Evolutionary conservation across 2,113 vertebrate genomes (phyloP), one percentile per base, ranked within the genome.

Genomic region (Meles meles): DNA sequence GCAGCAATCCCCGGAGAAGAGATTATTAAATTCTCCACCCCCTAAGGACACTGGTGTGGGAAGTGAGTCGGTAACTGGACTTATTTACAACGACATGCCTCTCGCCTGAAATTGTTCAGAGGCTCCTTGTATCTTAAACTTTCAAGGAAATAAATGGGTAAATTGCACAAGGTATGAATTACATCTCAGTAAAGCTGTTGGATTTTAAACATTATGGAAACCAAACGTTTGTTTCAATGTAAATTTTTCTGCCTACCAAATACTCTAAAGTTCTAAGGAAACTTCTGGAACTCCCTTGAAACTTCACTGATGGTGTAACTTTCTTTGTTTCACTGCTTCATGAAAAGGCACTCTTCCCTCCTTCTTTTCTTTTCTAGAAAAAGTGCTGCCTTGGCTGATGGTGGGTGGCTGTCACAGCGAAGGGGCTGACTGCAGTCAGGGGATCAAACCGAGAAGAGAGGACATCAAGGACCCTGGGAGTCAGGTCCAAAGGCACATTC

Each of bases 61-160:
- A 39, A 9, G 27, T 11, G 7, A 65, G 13, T 34, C 34, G 11
- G 7, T 12, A 71, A 71, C 39, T n/a, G n/a, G 17, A 23, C 8
- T 83, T 29, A 31, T 14, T n/a, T n/a, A 69, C 2, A 18, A 44
- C 5, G 2, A 9, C 10, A 0, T 1, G 0, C 31, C 52, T 72
- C 37, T 39, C 29, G 13, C 31, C 59, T 83, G 42, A 67, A 71
- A 23, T 31, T 0, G 5, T 65, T 1, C 63, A 12, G n/a, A 71
- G 34, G 2, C 17, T 31, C 67, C 86, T 52, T 55, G 25, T 59
- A 23, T 23, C 39, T 52, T 57, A 72, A 47, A 39, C 37, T 7
- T 8, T n/a, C 59, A 87, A n/a, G 21, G 47, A 29, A 52, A 42
- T 21, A n/a, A 37, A 44, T 21, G 34, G 13, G 15, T 47, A 37